These are phyloP conservation scores for Pygathrix nemaeus DNA, from an alignment of 2,113 vertebrate species.

Conservation along the genomic window DNA sequence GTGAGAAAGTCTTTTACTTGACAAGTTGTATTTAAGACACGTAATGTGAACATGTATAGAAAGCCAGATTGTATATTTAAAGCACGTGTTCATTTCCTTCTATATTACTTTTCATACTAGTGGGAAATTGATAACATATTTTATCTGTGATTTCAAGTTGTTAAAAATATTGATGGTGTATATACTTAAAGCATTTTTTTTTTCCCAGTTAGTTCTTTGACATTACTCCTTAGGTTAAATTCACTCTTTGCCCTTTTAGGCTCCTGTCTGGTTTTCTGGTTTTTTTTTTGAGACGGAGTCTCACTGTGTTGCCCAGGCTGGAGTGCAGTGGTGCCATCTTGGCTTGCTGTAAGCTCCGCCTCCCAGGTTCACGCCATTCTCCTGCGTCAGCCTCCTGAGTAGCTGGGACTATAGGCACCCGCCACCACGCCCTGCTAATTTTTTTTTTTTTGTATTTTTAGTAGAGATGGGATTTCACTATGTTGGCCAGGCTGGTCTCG, in stretches of 20 bases:
- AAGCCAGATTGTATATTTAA: background rate
- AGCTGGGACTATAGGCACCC: too few species aligned
- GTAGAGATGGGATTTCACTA: too few species aligned
- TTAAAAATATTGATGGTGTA: background rate
- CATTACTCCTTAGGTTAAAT: constrained; percentile 37
- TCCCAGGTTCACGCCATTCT: too few species aligned
- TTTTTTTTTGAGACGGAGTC: too few species aligned
- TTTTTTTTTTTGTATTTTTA: too few species aligned
- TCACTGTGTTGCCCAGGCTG: too few species aligned
- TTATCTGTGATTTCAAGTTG: constrained; percentile 14
- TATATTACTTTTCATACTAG: constrained; percentile 11
- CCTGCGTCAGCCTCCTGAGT: too few species aligned
- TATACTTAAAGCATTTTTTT: background rate
- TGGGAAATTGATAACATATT: constrained; percentile 34
- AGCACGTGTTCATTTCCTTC: constrained; percentile 23
- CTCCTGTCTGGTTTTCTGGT: constrained; percentile 47
- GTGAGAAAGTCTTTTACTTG: constrained; percentile 35
- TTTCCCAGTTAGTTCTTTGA: constrained; percentile 28
- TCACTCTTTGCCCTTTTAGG: constrained; percentile 19
- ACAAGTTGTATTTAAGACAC: background rate
- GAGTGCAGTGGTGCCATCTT: too few species aligned
- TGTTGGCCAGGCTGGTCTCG: too few species aligned
- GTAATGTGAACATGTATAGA: background rate
- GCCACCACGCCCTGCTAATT: too few species aligned
- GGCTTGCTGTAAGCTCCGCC: too few species aligned